Evolutionary conservation across 92 coral and sea anemone species (phyloP).

Genomic region (Bergia puertoricense): DNA sequence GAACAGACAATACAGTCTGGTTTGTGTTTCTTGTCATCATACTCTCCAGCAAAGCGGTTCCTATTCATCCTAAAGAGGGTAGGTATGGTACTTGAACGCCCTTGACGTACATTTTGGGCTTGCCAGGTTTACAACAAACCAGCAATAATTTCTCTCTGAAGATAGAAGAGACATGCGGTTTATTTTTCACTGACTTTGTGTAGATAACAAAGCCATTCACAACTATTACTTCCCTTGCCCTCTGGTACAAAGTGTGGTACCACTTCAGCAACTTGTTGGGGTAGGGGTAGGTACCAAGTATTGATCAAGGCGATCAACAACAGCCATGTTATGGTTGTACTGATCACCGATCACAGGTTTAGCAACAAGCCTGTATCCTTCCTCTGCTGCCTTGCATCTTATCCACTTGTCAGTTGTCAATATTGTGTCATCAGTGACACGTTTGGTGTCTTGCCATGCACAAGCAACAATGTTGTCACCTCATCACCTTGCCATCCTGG

Average conservation of each 20-base stretch:
- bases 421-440: constrained; percentile 47
- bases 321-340: constrained; percentile 56
- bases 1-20: constrained; percentile 61
- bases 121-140: constrained; percentile 35
- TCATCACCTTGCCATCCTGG: constrained; percentile 38
- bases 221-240: constrained; percentile 43
- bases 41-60: constrained; percentile 36
- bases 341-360: constrained; percentile 61
- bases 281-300: constrained; percentile 10
- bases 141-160: constrained; percentile 47
- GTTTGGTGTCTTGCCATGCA: constrained; percentile 63
- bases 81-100: constrained; percentile 24
- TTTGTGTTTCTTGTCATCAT: constrained; percentile 44
- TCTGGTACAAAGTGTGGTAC: constrained; percentile 48
- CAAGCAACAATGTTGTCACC: constrained; percentile 52
- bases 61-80: constrained; percentile 23
- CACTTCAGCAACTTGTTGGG: constrained; percentile 45
- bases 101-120: constrained; percentile 24
- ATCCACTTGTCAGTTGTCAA: constrained; percentile 57
- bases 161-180: constrained; percentile 24
- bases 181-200: constrained; percentile 29
- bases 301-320: constrained; percentile 45
- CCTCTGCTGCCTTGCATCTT: constrained; percentile 45
- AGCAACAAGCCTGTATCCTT: constrained; percentile 38
- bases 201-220: constrained; percentile 61